These are phyloP conservation scores for Megaceryle maxima DNA, from an alignment of 2,113 vertebrate genomes.

Conservation along the genomic window DNA sequence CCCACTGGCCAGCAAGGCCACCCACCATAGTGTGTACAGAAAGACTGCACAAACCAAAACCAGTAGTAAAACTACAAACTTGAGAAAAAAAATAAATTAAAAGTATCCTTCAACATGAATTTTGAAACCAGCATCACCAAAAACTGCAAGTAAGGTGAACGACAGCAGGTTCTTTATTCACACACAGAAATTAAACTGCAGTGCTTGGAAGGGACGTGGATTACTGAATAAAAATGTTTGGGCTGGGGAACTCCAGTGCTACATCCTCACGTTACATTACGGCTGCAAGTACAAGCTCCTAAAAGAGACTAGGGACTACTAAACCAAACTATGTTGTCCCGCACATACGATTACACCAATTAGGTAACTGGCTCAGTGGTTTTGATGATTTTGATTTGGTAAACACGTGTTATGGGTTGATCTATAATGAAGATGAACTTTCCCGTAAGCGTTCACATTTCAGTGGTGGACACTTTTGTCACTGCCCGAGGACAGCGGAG, in stretches of 20 bases:
- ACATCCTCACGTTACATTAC: fast-evolving
- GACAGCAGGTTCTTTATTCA: not conserved
- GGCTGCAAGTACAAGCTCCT: not conserved
- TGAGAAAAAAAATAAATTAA: not conserved
- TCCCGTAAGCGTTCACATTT: not conserved
- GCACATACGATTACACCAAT: not conserved
- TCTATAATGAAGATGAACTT: constrained; percentile 23
- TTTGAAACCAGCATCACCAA: not conserved
- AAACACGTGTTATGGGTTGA: not conserved
- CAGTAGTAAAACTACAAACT: not conserved
- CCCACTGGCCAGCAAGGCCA: not conserved
- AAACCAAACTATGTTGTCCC: not conserved
- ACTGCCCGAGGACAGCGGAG: not conserved
- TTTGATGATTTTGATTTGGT: constrained; percentile 27
- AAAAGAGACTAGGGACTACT: not conserved
- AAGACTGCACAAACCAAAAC: not conserved
- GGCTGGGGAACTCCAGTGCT: not conserved
- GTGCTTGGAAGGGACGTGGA: fast-evolving
- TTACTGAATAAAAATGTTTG: not conserved
- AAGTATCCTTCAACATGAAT: not conserved
- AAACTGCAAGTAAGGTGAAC: not conserved
- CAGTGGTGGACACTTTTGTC: not conserved
- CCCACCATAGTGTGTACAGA: fast-evolving
- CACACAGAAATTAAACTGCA: not conserved
- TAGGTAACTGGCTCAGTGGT: not conserved